These are phyloP conservation scores for Petrolisthes manimaculis DNA, from an alignment of 2,888 invertebrate species.

Conservation along the genomic window DNA sequence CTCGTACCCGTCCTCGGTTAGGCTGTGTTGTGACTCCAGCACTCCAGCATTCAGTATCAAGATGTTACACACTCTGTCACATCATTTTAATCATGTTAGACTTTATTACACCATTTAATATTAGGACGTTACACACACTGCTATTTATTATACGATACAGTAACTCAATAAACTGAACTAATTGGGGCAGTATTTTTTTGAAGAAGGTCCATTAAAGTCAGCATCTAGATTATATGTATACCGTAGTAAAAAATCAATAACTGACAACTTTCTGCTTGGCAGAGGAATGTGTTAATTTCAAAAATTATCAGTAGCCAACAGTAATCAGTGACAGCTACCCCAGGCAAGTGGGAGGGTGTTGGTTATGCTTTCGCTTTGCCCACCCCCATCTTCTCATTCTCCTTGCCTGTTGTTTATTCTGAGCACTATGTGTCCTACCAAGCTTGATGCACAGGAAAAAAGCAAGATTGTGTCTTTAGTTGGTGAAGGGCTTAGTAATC, in stretches of 20 bases:
- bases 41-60: conserved; percentile 87
- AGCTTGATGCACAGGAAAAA: background rate
- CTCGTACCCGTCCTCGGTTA: conserved; percentile 83
- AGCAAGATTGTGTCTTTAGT: background rate
- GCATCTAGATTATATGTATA: no score
- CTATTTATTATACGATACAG: no score
- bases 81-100: no score
- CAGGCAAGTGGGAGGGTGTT: background rate
- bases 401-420: background rate
- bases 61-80: conserved; percentile 69
- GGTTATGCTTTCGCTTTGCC: background rate
- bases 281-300: no score
- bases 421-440: conserved; percentile 13
- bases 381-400: background rate
- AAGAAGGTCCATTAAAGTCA: no score
- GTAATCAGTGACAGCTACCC: background rate
- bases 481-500: background rate
- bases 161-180: no score
- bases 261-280: no score
- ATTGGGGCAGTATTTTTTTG: no score
- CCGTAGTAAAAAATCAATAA: no score
- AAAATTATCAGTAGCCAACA: no score
- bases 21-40: conserved; percentile 79
- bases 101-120: no score
- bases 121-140: no score